phyloP scores from a whole-genome alignment of 2,888 invertebrate species.

The Pristionchus fissidentatus region DNA sequence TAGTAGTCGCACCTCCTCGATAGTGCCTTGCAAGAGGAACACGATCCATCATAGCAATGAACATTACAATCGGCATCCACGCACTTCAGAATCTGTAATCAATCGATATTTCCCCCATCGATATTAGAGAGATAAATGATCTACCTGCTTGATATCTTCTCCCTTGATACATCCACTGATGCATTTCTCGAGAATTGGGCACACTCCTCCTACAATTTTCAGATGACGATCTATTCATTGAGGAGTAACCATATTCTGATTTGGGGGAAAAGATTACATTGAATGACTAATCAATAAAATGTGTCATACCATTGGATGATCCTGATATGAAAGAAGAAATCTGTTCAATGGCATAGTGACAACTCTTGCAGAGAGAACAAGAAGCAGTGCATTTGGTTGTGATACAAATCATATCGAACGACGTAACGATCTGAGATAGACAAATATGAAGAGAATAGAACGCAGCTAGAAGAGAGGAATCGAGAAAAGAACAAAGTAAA shows the following conservation, averaged over 20 bases:
- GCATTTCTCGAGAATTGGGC: constrained; percentile 35
- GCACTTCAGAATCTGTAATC: constrained; percentile 22
- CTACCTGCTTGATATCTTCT: constrained; percentile 38
- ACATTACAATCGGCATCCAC: constrained; percentile 24
- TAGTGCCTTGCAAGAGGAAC: constrained; percentile 14
- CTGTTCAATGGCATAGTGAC: constrained; percentile 37
- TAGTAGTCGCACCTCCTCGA: constrained; percentile 3
- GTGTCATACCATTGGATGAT: constrained; percentile 3
- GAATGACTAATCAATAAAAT: background rate
- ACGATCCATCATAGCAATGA: constrained; percentile 25
- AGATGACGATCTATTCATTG: background rate
- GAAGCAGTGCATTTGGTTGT: constrained; percentile 23
- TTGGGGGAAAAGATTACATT: background rate
- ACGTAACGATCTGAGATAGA: constrained; percentile 28
- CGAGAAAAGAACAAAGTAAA: background rate
- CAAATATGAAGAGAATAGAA: too few species aligned
- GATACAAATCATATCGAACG: constrained; percentile 38
- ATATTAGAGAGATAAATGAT: background rate
- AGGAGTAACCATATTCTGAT: background rate
- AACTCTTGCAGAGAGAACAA: constrained; percentile 5
- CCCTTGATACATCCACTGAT: constrained; percentile 13
- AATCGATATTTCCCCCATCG: background rate
- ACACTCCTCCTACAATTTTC: constrained; percentile 31
- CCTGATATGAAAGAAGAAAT: constrained; percentile 31
- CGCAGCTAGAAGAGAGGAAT: background rate